phyloP scores from a whole-genome alignment of 2,888 invertebrate species.

The Acanthopleura granulata region DNA sequence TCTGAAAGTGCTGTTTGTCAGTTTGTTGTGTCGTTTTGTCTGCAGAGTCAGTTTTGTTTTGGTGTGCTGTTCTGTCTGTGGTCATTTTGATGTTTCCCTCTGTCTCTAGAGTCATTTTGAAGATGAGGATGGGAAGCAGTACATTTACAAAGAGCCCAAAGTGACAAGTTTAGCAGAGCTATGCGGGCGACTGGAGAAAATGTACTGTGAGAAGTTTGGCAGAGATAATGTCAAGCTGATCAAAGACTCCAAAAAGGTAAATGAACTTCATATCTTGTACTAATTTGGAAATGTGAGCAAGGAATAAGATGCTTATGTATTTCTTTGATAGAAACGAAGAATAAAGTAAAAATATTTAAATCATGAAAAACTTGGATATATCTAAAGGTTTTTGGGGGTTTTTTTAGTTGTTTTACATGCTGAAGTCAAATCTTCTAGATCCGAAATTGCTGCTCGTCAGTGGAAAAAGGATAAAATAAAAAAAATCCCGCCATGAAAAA shows the following conservation, averaged over 20 bases:
- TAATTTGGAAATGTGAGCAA: too few species aligned
- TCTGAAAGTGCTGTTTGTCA: neutral
- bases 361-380: too few species aligned
- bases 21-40: neutral
- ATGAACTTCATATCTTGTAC: slow-evolving; percentile 36
- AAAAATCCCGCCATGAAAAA: too few species aligned
- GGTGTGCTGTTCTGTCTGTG: neutral
- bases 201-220: slow-evolving; percentile 90
- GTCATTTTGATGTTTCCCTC: neutral
- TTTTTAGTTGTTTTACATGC: too few species aligned
- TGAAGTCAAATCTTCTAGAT: too few species aligned
- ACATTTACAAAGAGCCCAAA: slow-evolving; percentile 96
- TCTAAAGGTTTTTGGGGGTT: too few species aligned
- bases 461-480: too few species aligned
- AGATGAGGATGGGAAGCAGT: slow-evolving; percentile 81
- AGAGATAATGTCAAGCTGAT: slow-evolving; percentile 89
- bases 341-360: too few species aligned
- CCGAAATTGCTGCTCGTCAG: too few species aligned
- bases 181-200: slow-evolving; percentile 85
- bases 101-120: slow-evolving; percentile 63
- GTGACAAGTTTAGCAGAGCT: slow-evolving; percentile 94
- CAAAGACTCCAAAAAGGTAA: slow-evolving; percentile 90
- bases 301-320: too few species aligned
- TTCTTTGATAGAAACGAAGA: too few species aligned
- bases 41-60: neutral